Evolutionary conservation across 2,888 invertebrate species (phyloP).

Genomic region (Himalopsyche tibetana): DNA sequence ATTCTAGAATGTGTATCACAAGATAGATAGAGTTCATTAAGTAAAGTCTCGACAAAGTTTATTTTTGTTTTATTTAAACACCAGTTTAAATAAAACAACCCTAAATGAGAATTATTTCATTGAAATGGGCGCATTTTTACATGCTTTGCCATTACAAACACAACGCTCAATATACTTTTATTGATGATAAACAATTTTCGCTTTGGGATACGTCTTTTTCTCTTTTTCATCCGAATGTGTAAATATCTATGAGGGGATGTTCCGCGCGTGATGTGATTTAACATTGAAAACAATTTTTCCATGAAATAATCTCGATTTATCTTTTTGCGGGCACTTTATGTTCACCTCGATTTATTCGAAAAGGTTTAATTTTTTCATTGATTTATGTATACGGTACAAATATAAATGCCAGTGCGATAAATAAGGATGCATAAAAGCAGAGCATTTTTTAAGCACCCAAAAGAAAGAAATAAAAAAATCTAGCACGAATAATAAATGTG

Average conservation of each 20-base stretch:
- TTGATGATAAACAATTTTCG: slow-evolving; percentile 42
- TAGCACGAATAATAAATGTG: too few relatives aligned
- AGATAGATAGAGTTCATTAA: too few relatives aligned
- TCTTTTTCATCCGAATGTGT: slow-evolving; percentile 21
- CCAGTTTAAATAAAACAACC: neutral
- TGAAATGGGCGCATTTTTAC: neutral
- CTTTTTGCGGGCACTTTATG: neutral
- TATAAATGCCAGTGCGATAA: too few relatives aligned
- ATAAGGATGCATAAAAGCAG: too few relatives aligned
- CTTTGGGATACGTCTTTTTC: neutral
- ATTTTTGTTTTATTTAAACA: too few relatives aligned
- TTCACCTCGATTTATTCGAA: slow-evolving; percentile 30
- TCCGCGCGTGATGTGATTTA: slow-evolving; percentile 39
- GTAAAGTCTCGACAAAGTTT: too few relatives aligned
- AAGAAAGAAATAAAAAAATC: too few relatives aligned
- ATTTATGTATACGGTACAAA: neutral
- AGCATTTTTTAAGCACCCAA: too few relatives aligned
- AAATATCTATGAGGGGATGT: slow-evolving; percentile 35
- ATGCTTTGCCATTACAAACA: neutral
- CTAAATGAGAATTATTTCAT: neutral
- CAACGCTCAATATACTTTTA: slow-evolving; percentile 30
- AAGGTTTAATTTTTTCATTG: slow-evolving; percentile 36
- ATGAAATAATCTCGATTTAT: slow-evolving; percentile 27
- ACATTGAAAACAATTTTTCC: slow-evolving; percentile 11
- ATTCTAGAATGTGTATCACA: too few relatives aligned